These are phyloP conservation scores for Urocitellus parryii DNA, from an alignment of 2,113 vertebrate species.

Conservation along the genomic window DNA sequence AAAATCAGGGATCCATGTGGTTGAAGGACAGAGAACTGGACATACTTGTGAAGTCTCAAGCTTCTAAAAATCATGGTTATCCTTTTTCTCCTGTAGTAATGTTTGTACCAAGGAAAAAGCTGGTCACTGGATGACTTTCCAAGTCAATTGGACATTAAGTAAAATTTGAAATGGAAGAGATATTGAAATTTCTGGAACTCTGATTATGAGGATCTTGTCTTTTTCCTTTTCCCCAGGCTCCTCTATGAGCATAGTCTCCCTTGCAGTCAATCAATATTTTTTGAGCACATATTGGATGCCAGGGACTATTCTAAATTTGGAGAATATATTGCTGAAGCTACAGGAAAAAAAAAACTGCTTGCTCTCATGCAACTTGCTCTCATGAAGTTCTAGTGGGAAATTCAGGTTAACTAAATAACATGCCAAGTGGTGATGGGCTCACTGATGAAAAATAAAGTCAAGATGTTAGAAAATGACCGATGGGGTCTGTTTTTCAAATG, in stretches of 20 bases:
- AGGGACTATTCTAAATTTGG: background rate
- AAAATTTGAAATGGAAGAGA: conserved; percentile 50
- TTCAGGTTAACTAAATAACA: background rate
- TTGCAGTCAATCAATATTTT: background rate
- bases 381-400: background rate
- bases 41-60: background rate
- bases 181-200: background rate
- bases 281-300: background rate
- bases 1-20: background rate
- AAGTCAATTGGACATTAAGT: background rate
- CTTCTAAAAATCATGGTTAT: background rate
- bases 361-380: background rate
- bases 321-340: background rate
- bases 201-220: background rate
- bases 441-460: background rate
- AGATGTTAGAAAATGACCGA: background rate
- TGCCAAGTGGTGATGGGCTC: background rate
- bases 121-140: background rate
- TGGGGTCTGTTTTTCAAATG: background rate
- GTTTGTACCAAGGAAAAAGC: background rate
- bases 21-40: background rate
- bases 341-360: no score
- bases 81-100: background rate
- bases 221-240: background rate
- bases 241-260: background rate